Evolutionary conservation across 2,797 vertebrate species (phyloP).

Genomic region (Eulemur mongoz): DNA sequence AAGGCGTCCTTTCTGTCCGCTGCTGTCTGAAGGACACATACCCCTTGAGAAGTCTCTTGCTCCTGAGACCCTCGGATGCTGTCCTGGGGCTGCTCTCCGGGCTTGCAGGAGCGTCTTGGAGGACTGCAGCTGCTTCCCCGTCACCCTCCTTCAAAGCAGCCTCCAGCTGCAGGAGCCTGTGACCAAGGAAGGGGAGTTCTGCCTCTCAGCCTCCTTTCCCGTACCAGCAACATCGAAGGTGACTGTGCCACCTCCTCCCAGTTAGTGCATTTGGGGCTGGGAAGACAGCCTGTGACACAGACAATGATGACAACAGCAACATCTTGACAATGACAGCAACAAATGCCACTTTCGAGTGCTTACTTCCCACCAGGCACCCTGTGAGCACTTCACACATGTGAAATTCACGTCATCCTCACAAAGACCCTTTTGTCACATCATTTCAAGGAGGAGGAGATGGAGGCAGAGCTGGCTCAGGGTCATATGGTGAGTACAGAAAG

Average conservation of each 20-base stretch:
- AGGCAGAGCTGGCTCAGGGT: neutral
- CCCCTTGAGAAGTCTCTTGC: neutral
- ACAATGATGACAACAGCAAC: neutral
- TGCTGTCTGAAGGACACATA: neutral
- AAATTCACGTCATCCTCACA: neutral
- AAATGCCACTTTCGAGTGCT: neutral
- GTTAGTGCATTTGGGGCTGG: neutral
- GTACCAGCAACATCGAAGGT: neutral
- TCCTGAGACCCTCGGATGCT: neutral
- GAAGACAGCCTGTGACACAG: neutral
- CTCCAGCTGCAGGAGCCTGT: neutral
- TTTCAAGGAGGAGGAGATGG: neutral
- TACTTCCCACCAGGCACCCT: neutral
- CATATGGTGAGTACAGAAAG: neutral
- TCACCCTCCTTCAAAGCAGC: neutral
- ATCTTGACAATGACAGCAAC: neutral
- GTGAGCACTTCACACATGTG: neutral
- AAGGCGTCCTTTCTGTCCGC: neutral
- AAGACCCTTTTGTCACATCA: neutral
- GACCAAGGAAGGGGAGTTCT: neutral
- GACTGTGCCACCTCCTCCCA: neutral
- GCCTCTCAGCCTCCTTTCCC: neutral
- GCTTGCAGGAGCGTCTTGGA: neutral
- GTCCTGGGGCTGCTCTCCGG: neutral
- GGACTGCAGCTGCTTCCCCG: fast-evolving